Conservation (phyloP, 2,797 vertebrate genomes). For the Sebastes itinus region DNA sequence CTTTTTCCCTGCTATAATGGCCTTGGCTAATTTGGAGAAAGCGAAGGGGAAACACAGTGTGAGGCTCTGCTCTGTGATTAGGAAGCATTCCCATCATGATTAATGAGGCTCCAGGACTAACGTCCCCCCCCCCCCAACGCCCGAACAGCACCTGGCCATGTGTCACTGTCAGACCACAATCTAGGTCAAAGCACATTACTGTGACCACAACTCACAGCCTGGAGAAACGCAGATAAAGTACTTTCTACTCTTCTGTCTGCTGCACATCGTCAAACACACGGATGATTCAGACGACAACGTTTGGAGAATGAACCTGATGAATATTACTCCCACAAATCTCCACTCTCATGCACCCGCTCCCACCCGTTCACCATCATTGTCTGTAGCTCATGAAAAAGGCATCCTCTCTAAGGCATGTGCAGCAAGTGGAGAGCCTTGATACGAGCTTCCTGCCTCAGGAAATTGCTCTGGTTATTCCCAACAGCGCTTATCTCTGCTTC, state of each 20-base stretch:
- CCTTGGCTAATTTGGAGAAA: conserved; percentile 12
- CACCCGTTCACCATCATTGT: neutral
- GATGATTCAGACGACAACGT: neutral
- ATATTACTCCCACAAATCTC: neutral
- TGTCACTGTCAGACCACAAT: conserved; percentile 72
- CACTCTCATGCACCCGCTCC: neutral
- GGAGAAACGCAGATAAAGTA: conserved; percentile 28
- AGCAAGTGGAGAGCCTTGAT: conserved; percentile 18
- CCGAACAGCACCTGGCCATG: conserved; percentile 60
- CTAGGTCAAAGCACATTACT: conserved; percentile 53
- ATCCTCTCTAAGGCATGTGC: neutral
- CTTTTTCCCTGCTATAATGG: conserved; percentile 4
- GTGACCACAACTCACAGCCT: conserved; percentile 27
- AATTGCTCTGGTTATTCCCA: conserved; percentile 38
- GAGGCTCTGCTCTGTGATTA: conserved; percentile 58
- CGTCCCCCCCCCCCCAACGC: conserved; percentile 40
- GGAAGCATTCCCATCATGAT: conserved; percentile 56
- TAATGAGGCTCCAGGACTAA: conserved; percentile 68
- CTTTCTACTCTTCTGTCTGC: conserved; percentile 2
- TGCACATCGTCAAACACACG: neutral
- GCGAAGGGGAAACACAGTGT: conserved; percentile 28
- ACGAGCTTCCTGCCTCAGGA: conserved; percentile 45
- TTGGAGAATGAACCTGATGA: neutral
- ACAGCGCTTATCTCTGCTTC: conserved; percentile 19
- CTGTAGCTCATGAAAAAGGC: conserved; percentile 17